Evolutionary conservation across 2,113 vertebrate genomes (phyloP).

Genomic region (Oostethus manadensis): DNA sequence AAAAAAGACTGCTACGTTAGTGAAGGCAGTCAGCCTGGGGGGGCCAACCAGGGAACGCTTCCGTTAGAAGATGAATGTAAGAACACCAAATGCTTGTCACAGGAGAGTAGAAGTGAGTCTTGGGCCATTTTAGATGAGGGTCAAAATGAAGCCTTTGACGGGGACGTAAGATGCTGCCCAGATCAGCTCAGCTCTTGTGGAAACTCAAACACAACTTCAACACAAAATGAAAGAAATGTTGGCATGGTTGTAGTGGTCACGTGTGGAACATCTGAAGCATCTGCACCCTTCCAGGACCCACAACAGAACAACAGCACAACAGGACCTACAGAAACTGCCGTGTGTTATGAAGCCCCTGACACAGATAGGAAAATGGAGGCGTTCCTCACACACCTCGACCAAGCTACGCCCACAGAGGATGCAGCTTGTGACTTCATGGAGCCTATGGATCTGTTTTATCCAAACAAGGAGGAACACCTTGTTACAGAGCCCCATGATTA

Average conservation of each 20-base stretch:
- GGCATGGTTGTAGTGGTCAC: background rate
- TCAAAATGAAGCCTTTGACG: conserved; percentile 13
- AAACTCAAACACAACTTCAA: background rate
- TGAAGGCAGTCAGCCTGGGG: background rate
- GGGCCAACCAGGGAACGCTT: background rate
- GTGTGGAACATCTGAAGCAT: background rate
- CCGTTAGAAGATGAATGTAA: background rate
- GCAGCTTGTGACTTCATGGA: conserved; percentile 26
- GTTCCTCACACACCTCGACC: conserved; percentile 15
- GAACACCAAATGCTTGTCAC: conserved; percentile 9
- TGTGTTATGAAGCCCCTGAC: background rate
- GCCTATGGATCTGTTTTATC: conserved; percentile 67
- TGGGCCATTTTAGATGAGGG: background rate
- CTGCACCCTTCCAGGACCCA: conserved; percentile 2
- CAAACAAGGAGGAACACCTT: conserved; percentile 52
- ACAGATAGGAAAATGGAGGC: conserved; percentile 13
- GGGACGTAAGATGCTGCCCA: conserved; percentile 1
- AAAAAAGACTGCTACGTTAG: background rate
- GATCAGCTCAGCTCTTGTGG: background rate
- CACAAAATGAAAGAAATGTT: conserved; percentile 2
- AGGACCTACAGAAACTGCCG: background rate
- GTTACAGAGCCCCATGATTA: conserved; percentile 34
- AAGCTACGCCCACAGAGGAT: conserved; percentile 26
- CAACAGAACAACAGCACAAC: conserved; percentile 3
- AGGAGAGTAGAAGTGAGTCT: conserved; percentile 8